A percentile compares a stretch with the other conserved stretches of the same genome.
phyloP scores from a whole-genome alignment of 2,888 invertebrate genomes.

The Nomada ferruginata region DNA sequence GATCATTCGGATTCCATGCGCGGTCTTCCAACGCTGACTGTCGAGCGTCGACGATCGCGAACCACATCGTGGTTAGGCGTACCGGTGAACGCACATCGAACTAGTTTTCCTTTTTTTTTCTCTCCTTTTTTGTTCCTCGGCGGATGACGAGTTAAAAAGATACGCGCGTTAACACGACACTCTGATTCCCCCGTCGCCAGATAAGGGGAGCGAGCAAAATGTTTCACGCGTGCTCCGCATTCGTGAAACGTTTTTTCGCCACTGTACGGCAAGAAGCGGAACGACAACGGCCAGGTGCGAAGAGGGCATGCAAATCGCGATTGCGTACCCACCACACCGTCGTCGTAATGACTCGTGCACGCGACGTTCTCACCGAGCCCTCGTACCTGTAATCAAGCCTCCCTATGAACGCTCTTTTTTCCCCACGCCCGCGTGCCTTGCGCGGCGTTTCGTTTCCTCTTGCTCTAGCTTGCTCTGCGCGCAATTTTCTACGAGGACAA shows the following conservation, averaged over 20 bases:
- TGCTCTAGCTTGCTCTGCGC: not conserved
- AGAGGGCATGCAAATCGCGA: constrained; percentile 42
- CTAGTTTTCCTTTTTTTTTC: not conserved
- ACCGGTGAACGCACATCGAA: not conserved
- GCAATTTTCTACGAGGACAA: too few relatives aligned
- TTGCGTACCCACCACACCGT: constrained; percentile 4
- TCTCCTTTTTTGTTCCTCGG: not conserved
- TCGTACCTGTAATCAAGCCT: constrained; percentile 41
- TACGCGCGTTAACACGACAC: constrained; percentile 1
- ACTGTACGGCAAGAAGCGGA: not conserved
- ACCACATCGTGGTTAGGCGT: not conserved
- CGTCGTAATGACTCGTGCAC: constrained; percentile 51
- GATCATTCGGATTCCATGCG: constrained; percentile 1
- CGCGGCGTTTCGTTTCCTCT: not conserved
- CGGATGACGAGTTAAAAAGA: not conserved
- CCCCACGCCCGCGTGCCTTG: constrained; percentile 2
- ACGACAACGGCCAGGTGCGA: constrained; percentile 29
- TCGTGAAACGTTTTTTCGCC: constrained; percentile 50
- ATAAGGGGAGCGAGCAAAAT: constrained; percentile 14
- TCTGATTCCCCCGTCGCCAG: not conserved
- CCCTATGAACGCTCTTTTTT: constrained; percentile 19
- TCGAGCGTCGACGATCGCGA: constrained; percentile 4
- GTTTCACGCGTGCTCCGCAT: constrained; percentile 51
- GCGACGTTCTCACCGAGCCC: constrained; percentile 49
- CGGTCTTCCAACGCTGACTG: not conserved